Evolutionary conservation across 2,113 vertebrate genomes (phyloP), one percentile per base, ranked within the genome.

Genomic region (Prionailurus viverrinus): DNA sequence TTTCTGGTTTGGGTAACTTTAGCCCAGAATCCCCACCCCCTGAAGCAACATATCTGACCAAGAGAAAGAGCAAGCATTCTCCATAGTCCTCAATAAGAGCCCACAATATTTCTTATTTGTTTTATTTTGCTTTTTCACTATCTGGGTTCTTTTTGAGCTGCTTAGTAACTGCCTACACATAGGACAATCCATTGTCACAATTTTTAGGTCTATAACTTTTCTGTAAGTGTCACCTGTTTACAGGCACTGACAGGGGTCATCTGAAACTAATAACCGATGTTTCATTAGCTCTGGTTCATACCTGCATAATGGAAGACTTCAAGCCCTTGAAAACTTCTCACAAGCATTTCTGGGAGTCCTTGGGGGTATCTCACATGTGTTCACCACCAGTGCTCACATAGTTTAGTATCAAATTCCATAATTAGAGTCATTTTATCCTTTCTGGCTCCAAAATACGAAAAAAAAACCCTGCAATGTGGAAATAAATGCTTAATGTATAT

Each of bases 401-500:
- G 48, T 89, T 90, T 81, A 68, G 58, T 81, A 96, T 85, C 82
- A 41, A 96, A 31, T 95, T 92, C 39, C 41, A 69, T 48, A 96
- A 95, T 87, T 93, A 96, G 79, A 66, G 73, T 90, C 84, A 95
- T 92, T 80, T 97, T 92, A 92, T 76, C 51, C 55, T 92, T 94
- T 27, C 76, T 96, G 89, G 55, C 55, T 92, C 45, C 89, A 73
- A 96, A 96, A 95, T 76, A 81, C 63, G 31, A 69, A 69, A 71
- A 81, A 63, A 41, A 89, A 51, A 8, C 45, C 41, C 63, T 84
- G 21, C 66, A 93, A 21, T 95, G 58, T 93, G 61, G 79, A 97
- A 97, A 85, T 94, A 89, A 92, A 86, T 33, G 21, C 79, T 92
- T 95, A 96, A 89, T 86, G 63, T 97, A 96, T 94, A 96, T 94